Evolutionary conservation across 2,797 vertebrate species (phyloP), one percentile per base, ranked within the genome.

Genomic region (Trichosurus vulpecula): DNA sequence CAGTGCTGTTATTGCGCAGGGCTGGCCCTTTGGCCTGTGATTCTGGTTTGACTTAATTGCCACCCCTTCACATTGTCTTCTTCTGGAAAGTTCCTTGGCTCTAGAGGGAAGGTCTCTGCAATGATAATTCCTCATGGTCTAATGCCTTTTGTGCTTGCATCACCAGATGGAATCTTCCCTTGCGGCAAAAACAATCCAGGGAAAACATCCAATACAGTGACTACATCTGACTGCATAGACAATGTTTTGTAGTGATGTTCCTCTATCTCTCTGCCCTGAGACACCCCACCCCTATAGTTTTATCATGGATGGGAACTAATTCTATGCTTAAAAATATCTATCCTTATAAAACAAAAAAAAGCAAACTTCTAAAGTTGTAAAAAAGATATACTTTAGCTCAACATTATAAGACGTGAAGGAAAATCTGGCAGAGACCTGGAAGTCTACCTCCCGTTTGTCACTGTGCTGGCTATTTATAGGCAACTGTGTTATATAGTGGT

Each of bases 321-420:
- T 96, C 54, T 95, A 94, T 95, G 54, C 94, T 81, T 87, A 14
- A 96, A 97, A 8, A 93, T 51, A 93, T 96, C 94, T n/a, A n/a
- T 74, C 41, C 5, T 66, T 35, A 0, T 66, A 41, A 74, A 74
- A 41, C 66, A 95, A 91, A 35, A 90, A 94, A 91, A 5, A 89
- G 93, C 91, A 57, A 90, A 66, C 19, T 91, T 95, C 94, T 94
- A 41, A n/a, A n/a, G 35, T 74, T 61, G 57, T 30, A 52, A 58
- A 95, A 96, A 96, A 95, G 3, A 35, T 35, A 51, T 5, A 51
- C 29, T 5, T 96, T 93, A 91, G 92, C 95, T 93, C 92, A 94
- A 93, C 89, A 89, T 92, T 16, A 30, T 52, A 93, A 92, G 54
- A 92, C 55, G 31, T 19, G 52, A 96, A 91, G 91, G 94, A 81